phyloP scores from a whole-genome alignment of 2,113 vertebrate genomes.

The Melanerpes formicivorus region DNA sequence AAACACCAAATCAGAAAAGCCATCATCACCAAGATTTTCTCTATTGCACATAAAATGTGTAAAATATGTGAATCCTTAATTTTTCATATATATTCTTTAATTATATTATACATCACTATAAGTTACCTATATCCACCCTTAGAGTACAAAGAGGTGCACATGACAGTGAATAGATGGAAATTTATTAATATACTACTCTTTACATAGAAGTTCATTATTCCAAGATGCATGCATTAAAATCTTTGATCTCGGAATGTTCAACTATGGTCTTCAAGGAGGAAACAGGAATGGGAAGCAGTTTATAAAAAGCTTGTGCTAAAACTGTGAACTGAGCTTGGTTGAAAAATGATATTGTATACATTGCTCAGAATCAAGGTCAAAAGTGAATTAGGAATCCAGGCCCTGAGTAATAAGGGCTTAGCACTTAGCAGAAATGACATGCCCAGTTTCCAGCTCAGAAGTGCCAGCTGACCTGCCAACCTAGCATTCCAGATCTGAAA shows the following conservation, averaged over 20 bases:
- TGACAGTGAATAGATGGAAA: conserved; percentile 29
- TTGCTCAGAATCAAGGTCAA: conserved; percentile 60
- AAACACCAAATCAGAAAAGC: not conserved
- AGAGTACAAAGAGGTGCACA: conserved; percentile 39
- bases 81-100: conserved; percentile 22
- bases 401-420: conserved; percentile 61
- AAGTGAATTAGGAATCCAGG: conserved; percentile 56
- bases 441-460: conserved; percentile 55
- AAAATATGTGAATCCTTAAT: not conserved
- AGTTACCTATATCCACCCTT: not conserved
- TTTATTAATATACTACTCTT: conserved; percentile 34
- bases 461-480: conserved; percentile 68
- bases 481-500: conserved; percentile 58
- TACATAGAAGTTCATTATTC: conserved; percentile 37
- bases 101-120: not conserved
- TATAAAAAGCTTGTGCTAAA: conserved; percentile 44
- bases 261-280: conserved; percentile 23
- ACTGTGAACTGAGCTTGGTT: not conserved
- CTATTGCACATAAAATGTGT: not conserved
- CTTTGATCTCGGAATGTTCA: conserved; percentile 51
- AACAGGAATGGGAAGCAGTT: conserved; percentile 59
- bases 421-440: conserved; percentile 62
- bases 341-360: conserved; percentile 59
- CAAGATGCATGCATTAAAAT: conserved; percentile 5
- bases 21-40: not conserved